Evolutionary conservation across 2,888 invertebrate species (phyloP).

Genomic region (Drosophila algonquin): DNA sequence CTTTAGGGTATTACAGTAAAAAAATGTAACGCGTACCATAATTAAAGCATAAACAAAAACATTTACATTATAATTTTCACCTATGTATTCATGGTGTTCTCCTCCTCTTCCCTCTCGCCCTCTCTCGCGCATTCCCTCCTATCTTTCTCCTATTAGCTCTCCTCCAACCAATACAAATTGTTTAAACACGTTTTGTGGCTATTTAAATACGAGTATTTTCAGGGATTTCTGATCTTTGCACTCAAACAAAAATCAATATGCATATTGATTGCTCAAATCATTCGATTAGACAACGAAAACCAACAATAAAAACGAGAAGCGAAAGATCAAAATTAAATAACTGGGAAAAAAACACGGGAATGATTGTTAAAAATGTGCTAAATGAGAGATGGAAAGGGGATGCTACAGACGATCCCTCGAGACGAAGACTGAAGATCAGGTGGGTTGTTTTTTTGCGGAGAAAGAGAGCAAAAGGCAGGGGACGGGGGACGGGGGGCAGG

Average conservation of each 20-base stretch:
- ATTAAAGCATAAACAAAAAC: constrained; percentile 33
- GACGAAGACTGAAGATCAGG: constrained; percentile 23
- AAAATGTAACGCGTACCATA: constrained; percentile 19
- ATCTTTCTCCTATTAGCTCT: neutral
- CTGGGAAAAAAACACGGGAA: constrained; percentile 67
- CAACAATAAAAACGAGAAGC: constrained; percentile 29
- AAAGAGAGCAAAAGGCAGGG: constrained; percentile 9
- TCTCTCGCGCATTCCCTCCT: neutral
- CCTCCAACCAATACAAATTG: constrained; percentile 33
- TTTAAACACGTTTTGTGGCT: constrained; percentile 66
- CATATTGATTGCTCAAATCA: constrained; percentile 51
- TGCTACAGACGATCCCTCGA: neutral
- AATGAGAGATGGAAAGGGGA: constrained; percentile 20
- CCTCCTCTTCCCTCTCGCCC: neutral
- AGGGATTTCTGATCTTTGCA: constrained; percentile 51
- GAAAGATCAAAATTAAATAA: constrained; percentile 54
- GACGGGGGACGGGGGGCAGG: no score
- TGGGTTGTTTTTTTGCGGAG: constrained; percentile 9
- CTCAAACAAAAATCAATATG: constrained; percentile 37
- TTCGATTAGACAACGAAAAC: constrained; percentile 44
- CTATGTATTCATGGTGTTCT: constrained; percentile 4
- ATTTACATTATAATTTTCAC: constrained; percentile 64
- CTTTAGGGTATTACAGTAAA: constrained; percentile 1
- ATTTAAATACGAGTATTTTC: constrained; percentile 67
- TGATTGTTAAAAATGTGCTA: constrained; percentile 60